phyloP scores from a whole-genome alignment of 2,797 vertebrate genomes.

The Balearica regulorum region DNA sequence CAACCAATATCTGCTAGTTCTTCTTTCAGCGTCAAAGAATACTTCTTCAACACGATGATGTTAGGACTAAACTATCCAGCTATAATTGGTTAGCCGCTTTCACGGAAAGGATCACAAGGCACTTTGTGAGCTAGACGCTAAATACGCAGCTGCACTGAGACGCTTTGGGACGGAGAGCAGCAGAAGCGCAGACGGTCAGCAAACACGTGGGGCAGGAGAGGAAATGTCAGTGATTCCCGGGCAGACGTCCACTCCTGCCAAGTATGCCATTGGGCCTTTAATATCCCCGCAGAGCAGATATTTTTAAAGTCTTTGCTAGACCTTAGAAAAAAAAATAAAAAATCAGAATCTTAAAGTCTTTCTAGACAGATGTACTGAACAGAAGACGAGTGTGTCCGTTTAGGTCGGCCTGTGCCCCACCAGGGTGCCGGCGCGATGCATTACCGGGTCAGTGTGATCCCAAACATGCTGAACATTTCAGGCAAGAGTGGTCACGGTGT shows the following conservation, averaged over 20 bases:
- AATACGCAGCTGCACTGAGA: background rate
- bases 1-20: background rate
- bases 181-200: background rate
- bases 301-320: background rate
- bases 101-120: background rate
- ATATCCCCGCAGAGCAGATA: background rate
- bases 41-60: background rate
- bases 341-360: background rate
- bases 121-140: background rate
- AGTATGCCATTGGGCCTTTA: background rate
- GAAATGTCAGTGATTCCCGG: rapidly evolving
- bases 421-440: rapidly evolving
- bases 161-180: background rate
- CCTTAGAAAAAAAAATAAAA: background rate
- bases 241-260: background rate
- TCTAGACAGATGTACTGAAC: background rate
- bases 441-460: background rate
- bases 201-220: background rate
- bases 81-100: background rate
- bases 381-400: background rate
- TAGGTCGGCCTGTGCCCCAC: background rate
- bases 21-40: background rate
- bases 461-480: background rate
- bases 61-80: background rate
- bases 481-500: rapidly evolving